Percentiles rank a stretch among this genome's conserved stretches.
These are phyloP conservation scores for Aporrectodea caliginosa DNA, from an alignment of 1,140 invertebrate species.

Conservation along the genomic window DNA sequence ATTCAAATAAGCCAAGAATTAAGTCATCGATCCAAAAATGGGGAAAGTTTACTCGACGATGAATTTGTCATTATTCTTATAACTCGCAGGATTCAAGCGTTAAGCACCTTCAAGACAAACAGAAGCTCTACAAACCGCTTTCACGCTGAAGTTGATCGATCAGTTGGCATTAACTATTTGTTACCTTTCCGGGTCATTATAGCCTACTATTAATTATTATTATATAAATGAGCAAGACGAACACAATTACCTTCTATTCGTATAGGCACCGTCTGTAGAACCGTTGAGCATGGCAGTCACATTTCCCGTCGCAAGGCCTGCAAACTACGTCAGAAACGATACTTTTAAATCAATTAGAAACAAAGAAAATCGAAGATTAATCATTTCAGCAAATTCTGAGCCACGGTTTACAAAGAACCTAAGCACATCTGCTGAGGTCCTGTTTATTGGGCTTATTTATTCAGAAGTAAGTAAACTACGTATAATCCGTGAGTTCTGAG, in stretches of 20 bases:
- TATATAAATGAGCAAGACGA: background rate
- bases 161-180: background rate
- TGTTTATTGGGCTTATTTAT: background rate
- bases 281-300: background rate
- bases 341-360: background rate
- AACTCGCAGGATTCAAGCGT: background rate
- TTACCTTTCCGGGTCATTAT: background rate
- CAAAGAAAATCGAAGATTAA: background rate
- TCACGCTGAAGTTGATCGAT: background rate
- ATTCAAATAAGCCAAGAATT: no score
- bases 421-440: background rate
- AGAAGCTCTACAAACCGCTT: background rate
- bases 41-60: no score
- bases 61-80: no score
- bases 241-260: background rate
- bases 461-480: no score
- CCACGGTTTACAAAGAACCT: background rate
- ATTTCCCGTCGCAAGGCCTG: background rate
- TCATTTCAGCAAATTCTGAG: background rate
- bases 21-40: no score
- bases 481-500: no score
- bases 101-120: background rate
- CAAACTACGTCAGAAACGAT: no score
- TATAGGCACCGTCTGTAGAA: background rate
- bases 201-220: no score